Conservation (phyloP, 2,888 invertebrate species). For the Acanthosepion pharaonis region DNA sequence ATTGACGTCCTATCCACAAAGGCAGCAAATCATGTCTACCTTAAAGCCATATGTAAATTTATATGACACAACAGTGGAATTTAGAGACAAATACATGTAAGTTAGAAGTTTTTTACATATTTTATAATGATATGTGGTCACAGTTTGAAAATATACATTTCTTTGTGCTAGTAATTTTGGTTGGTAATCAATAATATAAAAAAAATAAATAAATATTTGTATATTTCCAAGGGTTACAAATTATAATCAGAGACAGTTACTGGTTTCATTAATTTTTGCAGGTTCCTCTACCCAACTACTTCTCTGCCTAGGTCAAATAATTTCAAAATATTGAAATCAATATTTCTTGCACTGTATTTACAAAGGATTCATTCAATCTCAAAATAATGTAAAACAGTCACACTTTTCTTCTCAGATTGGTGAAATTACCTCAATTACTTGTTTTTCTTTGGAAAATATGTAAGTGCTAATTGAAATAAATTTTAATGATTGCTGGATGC, state of each 20-base stretch:
- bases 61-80: constrained; percentile 91
- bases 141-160: not conserved
- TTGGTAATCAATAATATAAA: not conserved
- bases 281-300: no score
- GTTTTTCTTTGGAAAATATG: not conserved
- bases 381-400: no score
- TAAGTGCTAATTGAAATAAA: not conserved
- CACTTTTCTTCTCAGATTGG: no score
- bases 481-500: not conserved
- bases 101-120: constrained; percentile 51
- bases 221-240: no score
- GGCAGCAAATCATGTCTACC: constrained; percentile 84
- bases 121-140: not conserved
- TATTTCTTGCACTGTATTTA: no score
- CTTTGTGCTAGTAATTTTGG: not conserved
- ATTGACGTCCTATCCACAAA: constrained; percentile 88
- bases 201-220: no score
- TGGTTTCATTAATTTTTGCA: no score
- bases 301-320: no score
- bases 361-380: no score
- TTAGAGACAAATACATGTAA: constrained; percentile 84
- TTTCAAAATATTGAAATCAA: no score
- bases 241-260: no score
- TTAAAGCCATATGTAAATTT: constrained; percentile 89
- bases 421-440: no score